Evolutionary conservation across 2,113 vertebrate species (phyloP).

Genomic region (Megalops atlanticus): DNA sequence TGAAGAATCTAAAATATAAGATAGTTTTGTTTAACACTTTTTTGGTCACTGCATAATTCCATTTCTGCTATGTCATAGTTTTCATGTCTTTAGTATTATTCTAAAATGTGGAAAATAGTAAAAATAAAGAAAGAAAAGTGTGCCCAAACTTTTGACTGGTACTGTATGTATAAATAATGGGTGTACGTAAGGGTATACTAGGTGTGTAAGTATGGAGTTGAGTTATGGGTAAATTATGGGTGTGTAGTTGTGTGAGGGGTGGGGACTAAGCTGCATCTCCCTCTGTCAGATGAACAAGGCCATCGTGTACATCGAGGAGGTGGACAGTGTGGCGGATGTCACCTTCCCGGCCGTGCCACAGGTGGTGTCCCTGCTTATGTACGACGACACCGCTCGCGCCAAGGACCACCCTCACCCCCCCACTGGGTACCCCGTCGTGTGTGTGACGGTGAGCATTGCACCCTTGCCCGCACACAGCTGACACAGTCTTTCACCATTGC

Average conservation of each 20-base stretch:
- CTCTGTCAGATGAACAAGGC: constrained; percentile 74
- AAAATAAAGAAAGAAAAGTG: no score
- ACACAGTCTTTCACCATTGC: background rate
- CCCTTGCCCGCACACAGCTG: background rate
- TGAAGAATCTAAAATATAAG: no score
- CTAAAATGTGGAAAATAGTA: no score
- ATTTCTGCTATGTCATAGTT: no score
- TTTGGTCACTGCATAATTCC: no score
- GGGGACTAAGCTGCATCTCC: background rate
- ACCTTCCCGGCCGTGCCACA: constrained; percentile 77
- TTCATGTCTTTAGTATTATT: no score
- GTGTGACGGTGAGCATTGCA: constrained; percentile 66
- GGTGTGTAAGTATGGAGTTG: background rate
- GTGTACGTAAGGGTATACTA: background rate
- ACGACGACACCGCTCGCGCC: constrained; percentile 66
- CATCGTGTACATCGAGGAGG: constrained; percentile 80
- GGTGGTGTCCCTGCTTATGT: constrained; percentile 74
- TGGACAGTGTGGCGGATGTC: constrained; percentile 77
- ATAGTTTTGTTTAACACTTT: no score
- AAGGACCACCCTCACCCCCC: constrained; percentile 66
- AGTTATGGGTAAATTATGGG: background rate
- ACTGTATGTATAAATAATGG: no score
- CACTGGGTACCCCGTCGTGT: constrained; percentile 76
- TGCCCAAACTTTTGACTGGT: no score
- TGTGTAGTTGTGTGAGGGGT: background rate